A percentile compares a stretch with the other conserved stretches of the same genome.
phyloP scores from a whole-genome alignment of 2,888 invertebrate genomes.

The Glaucopsyche alexis region DNA sequence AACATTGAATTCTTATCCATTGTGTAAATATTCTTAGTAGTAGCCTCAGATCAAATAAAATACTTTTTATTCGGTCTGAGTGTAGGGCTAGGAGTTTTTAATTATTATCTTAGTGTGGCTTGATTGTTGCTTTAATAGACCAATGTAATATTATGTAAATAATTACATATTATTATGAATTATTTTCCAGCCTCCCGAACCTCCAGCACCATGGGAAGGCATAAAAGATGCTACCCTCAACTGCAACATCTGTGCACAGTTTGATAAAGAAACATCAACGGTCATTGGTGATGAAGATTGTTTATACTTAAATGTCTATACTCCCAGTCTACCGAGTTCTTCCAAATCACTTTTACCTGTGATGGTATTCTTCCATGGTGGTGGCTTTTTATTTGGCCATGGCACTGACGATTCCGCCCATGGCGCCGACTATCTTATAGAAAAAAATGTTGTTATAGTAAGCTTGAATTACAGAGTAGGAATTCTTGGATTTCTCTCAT shows the following conservation, averaged over 20 bases:
- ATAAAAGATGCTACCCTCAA: conserved; percentile 82
- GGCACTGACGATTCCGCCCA: conserved; percentile 63
- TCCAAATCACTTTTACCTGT: conserved; percentile 52
- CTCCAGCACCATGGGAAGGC: conserved; percentile 77
- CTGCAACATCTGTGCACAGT: conserved; percentile 83
- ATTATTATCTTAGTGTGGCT: too few species aligned
- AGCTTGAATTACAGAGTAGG: conserved; percentile 70
- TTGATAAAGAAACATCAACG: conserved; percentile 72
- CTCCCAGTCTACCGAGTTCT: conserved; percentile 66
- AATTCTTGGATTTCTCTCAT: conserved; percentile 64
- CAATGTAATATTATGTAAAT: too few species aligned
- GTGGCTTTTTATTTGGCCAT: conserved; percentile 67
- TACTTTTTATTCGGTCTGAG: too few species aligned
- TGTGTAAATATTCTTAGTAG: too few species aligned
- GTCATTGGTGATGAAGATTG: conserved; percentile 82
- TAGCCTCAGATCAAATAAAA: too few species aligned
- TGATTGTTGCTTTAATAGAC: too few species aligned
- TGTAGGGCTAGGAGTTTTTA: too few species aligned
- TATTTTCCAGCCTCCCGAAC: conserved; percentile 58
- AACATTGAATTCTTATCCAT: too few species aligned
- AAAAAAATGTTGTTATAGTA: conserved; percentile 66
- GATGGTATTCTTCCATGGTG: conserved; percentile 73
- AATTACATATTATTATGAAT: conserved; percentile 12
- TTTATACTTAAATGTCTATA: conserved; percentile 84
- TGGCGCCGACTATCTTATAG: conserved; percentile 68